Evolutionary conservation across 1,140 invertebrate genomes (phyloP), one percentile per base, ranked within the genome.

Genomic region (Eubasilissa regina): DNA sequence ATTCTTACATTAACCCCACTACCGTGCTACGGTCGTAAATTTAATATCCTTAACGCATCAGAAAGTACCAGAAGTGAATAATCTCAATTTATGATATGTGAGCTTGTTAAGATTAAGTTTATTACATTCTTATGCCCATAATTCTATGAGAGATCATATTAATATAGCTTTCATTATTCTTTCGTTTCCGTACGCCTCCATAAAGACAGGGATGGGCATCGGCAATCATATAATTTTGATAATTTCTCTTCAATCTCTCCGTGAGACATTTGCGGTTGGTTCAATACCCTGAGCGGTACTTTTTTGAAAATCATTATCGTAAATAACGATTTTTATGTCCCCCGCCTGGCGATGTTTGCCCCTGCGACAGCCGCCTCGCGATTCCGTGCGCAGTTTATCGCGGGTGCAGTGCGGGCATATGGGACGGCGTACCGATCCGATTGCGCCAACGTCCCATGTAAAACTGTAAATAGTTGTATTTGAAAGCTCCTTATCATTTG

Each of bases 321-420:
- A 56, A 56, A 56, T 56, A 56, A 13, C 53, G 8, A 56, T 56
- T 56, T 56, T 56, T 56, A 56, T 56, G 53, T 4, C 3, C 53
- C 0, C 53, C 8, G 53, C 15, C 53, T 56, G 53, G 53, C 53
- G 15, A 7, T 56, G 53, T 19, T 6, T 19, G 53, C 53, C 53
- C 53, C 15, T 56, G 53, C 19, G 53, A 56, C 53, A 19, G 53
- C 7, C 25, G 53, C 19, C 3, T 4, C 6, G 53, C 11, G 53
- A 56, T 56, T 17, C 15, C 4, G 53, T 56, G 53, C n/a, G n/a
- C 53, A 56, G 11, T 56, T 56, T 19, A 19, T 56, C 15, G 53
- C n/a, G 19, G 13, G 15, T 56, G 53, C 53, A 19, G 7, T 56
- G 10, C 25, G 25, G 25, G 25, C 25, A 35, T 35, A 17, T 17